Base-by-base conservation (phyloP, 1,140 invertebrate genomes). In the Caenorhabditis brenneri region DNA sequence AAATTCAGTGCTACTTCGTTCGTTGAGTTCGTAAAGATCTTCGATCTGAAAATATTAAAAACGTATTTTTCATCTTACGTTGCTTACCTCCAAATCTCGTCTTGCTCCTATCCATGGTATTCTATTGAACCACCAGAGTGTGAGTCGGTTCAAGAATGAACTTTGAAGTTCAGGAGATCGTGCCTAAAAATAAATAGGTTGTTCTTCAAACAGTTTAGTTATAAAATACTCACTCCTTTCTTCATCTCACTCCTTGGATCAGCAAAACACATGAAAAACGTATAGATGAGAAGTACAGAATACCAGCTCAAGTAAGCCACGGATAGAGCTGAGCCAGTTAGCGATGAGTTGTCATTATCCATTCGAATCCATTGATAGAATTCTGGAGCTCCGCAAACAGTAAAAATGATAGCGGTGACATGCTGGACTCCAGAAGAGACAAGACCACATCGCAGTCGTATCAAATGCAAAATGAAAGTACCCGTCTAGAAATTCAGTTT, bases 81-180 rank as follows among this genome's bases (percentile, higher is more conserved):
- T 55, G 22, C 19, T 55, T 55, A 85, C 58, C 79, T 88, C 88
- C 7, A 90, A 60, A 53, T 90, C 88, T 53, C 90, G 88, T 15
- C 49, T 79, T 0, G 86, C 58, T 10, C 89, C 89, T 15, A 87
- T 36, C 33, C 87, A 81, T 7, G 88, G 88, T 12, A 90, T 39
- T 12, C 60, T 48, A 60, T 89, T 91, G 85, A 91, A 90, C 89
- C 89, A 90, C 90, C 88, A 91, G 15, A 90, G 49, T 19, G 84
- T 88, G n/a, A 88, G 65, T 19, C 87, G 87, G 58, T 80, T 86
- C 22, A 88, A 42, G 33, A 87, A 87, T 29, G 86, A 87, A 36
- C 81, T 84, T n/a, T 86, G 49, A 49, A 87, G 82, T 81, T 87
- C 86, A 12, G 85, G 85, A 12, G 84, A 74, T 6, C 9, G 36